These are phyloP conservation scores for Brachionichthys hirsutus DNA, from an alignment of 2,113 vertebrate genomes.

Conservation along the genomic window DNA sequence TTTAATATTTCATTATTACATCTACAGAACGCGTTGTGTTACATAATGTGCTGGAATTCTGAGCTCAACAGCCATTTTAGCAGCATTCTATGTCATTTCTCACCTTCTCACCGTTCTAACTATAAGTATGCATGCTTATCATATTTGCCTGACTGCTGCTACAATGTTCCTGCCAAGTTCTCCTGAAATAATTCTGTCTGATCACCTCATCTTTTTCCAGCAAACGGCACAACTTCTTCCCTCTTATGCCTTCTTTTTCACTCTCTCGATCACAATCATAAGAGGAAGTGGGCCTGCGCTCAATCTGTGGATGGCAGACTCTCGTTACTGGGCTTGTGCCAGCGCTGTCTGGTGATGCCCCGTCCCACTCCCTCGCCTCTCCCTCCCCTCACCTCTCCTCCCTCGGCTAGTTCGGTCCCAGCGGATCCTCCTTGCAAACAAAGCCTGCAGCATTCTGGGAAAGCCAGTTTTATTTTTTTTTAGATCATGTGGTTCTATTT, in stretches of 20 bases:
- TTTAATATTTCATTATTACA: no score
- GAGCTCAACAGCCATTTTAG: background rate
- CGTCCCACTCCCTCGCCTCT: constrained; percentile 8
- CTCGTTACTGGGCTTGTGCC: constrained; percentile 65
- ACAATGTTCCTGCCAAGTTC: background rate
- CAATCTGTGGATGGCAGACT: constrained; percentile 68
- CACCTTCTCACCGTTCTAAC: background rate
- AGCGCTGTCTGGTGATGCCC: constrained; percentile 57
- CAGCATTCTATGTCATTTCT: background rate
- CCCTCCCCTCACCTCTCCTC: constrained; percentile 8
- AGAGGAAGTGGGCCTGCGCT: constrained; percentile 51
- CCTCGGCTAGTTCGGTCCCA: constrained; percentile 58
- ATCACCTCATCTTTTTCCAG: constrained; percentile 3
- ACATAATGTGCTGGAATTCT: background rate
- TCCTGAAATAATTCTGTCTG: constrained; percentile 4
- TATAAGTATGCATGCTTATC: background rate
- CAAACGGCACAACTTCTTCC: constrained; percentile 9
- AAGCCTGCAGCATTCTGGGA: constrained; percentile 72
- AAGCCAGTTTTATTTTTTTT: constrained; percentile 63
- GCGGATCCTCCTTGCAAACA: constrained; percentile 57
- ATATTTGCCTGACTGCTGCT: constrained; percentile 8
- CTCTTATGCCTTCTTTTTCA: constrained; percentile 15
- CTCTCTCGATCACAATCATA: constrained; percentile 32
- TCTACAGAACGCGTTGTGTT: no score
- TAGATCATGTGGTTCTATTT: constrained; percentile 42